A percentile compares a stretch with the other conserved stretches of the same genome.
Evolutionary conservation across 2,888 invertebrate species (phyloP).

Genomic region (Pterostichus niger): DNA sequence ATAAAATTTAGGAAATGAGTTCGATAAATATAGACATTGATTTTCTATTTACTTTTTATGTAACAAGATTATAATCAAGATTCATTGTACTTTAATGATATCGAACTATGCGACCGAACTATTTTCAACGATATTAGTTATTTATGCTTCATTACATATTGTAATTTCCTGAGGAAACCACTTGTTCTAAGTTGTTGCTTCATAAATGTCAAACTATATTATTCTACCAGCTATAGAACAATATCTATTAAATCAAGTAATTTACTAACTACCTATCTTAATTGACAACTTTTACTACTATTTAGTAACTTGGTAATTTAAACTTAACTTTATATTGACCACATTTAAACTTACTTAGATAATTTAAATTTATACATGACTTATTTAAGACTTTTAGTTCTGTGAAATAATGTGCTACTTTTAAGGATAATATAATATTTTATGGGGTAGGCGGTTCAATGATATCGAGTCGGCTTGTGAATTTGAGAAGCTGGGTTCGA

Average conservation of each 20-base stretch:
- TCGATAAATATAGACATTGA: constrained; percentile 17
- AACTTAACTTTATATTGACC: too few relatives aligned
- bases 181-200: constrained; percentile 19
- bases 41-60: constrained; percentile 25
- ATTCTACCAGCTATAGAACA: not conserved
- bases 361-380: too few relatives aligned
- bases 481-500: too few relatives aligned
- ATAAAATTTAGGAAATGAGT: not conserved
- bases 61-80: constrained; percentile 34
- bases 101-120: constrained; percentile 16
- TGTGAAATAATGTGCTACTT: too few relatives aligned
- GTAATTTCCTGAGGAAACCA: constrained; percentile 39
- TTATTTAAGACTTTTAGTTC: too few relatives aligned
- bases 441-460: too few relatives aligned
- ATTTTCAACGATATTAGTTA: constrained; percentile 34
- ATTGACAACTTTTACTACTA: too few relatives aligned
- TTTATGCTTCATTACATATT: constrained; percentile 42
- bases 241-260: not conserved
- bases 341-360: too few relatives aligned
- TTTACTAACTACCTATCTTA: too few relatives aligned
- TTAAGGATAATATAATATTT: too few relatives aligned
- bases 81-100: constrained; percentile 31
- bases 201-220: constrained; percentile 1
- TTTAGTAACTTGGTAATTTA: too few relatives aligned
- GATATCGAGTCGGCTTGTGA: too few relatives aligned